Conservation (phyloP, 2,797 vertebrate species). For the Amblyraja radiata region DNA sequence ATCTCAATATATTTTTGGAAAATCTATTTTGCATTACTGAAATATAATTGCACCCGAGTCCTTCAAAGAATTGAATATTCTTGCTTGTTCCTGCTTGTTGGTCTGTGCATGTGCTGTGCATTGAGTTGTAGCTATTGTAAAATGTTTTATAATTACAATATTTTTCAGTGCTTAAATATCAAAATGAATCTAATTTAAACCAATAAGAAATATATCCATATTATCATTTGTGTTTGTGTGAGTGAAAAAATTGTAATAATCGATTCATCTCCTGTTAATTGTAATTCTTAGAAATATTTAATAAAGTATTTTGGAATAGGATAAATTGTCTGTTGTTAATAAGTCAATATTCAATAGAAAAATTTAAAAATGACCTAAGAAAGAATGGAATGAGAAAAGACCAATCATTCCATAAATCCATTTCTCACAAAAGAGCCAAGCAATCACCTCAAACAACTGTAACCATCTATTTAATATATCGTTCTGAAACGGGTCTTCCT, state of each 20-base stretch:
- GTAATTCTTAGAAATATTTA: conserved; percentile 18
- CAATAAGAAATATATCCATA: neutral
- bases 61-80: neutral
- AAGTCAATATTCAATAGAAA: neutral
- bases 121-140: neutral
- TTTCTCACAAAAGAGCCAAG: neutral
- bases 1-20: neutral
- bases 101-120: neutral
- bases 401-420: neutral
- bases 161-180: neutral
- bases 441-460: neutral
- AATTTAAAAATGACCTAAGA: neutral
- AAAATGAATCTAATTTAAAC: neutral
- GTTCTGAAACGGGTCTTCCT: neutral
- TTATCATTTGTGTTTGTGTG: neutral
- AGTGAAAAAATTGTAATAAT: neutral
- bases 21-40: neutral
- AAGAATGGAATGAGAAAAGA: neutral
- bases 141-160: neutral
- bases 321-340: conserved; percentile 13
- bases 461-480: neutral
- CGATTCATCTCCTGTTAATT: neutral
- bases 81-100: neutral
- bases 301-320: neutral
- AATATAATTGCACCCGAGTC: neutral